Evolutionary conservation across 2,113 vertebrate species (phyloP).

Genomic region (Odocoileus virginianus): DNA sequence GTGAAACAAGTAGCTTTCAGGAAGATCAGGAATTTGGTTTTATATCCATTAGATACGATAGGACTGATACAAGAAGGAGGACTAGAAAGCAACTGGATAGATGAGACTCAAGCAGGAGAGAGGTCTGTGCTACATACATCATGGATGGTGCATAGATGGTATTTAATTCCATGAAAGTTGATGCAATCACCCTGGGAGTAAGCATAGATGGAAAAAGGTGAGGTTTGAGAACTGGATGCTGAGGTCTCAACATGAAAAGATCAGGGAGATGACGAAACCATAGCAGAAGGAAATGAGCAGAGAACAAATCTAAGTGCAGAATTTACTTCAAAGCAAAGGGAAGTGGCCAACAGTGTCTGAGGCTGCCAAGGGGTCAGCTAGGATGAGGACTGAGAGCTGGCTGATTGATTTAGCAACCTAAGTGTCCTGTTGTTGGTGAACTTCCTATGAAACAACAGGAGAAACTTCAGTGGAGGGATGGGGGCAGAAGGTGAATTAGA

Average conservation of each 20-base stretch:
- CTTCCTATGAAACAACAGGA: neutral
- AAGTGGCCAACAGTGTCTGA: fast-evolving
- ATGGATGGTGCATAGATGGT: fast-evolving
- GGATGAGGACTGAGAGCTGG: neutral
- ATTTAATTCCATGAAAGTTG: neutral
- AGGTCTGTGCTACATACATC: fast-evolving
- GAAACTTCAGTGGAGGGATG: neutral
- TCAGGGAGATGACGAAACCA: neutral
- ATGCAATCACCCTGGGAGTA: neutral
- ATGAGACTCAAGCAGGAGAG: neutral
- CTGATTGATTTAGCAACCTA: too few relatives aligned
- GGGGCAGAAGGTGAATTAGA: neutral
- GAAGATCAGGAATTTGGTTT: neutral
- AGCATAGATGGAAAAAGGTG: neutral
- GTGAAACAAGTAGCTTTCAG: neutral
- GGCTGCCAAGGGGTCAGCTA: neutral
- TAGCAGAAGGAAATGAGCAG: neutral
- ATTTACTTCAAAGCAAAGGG: neutral
- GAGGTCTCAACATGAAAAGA: neutral
- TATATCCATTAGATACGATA: fast-evolving
- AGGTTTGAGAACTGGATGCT: neutral
- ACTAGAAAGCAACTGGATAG: neutral
- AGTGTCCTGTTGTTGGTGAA: neutral
- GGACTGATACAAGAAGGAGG: neutral
- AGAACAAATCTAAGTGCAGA: neutral